Evolutionary conservation across 2,113 vertebrate species (phyloP), one percentile per base, ranked within the genome.

Genomic region (Oenanthe oenanthe): DNA sequence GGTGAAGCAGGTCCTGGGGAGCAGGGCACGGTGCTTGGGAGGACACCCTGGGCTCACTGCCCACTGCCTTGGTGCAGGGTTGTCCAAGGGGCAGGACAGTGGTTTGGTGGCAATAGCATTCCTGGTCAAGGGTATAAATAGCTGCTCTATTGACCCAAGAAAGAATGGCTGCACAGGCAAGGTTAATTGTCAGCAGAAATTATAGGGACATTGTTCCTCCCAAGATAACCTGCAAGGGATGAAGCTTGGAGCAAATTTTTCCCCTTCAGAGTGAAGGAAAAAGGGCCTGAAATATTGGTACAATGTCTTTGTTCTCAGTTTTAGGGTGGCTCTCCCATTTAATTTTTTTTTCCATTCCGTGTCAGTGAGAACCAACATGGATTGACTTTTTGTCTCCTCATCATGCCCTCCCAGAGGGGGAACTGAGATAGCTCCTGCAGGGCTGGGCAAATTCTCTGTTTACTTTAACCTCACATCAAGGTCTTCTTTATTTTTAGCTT

Each of bases 131-230:
- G 24, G 22, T 88, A 92, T 81, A 94, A 96, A 92, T 90, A 95
- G 82, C 61, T 92, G 68, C 53, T 90, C 75, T 77, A 57, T 53
- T 96, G 93, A 95, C 90, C 85, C 83, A 72, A 56, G 29, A 85
- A 85, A 92, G 63, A 93, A 89, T 84, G 60, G 85, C 79, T 88
- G 53, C n/a, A 71, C 13, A 63, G 65, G 20, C 45, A 0, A 92
- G 88, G 90, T 94, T 94, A 96, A 95, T 90, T 97, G 48, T 63
- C 57, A 57, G 72, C 76, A 92, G 56, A 91, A 96, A 86, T 95
- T 88, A 96, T 77, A 72, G 85, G 62, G n/a, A 85, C 75, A 42
- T 90, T 95, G 93, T 77, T 97, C 75, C 36, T 94, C 61, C 60
- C 48, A 71, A 94, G 94, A 96, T 94, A 96, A 96, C 90, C 92